Percentiles rank a stretch among this genome's conserved stretches.
These are phyloP conservation scores for Sylvia borin DNA, from an alignment of 2,797 vertebrate species.

Conservation along the genomic window DNA sequence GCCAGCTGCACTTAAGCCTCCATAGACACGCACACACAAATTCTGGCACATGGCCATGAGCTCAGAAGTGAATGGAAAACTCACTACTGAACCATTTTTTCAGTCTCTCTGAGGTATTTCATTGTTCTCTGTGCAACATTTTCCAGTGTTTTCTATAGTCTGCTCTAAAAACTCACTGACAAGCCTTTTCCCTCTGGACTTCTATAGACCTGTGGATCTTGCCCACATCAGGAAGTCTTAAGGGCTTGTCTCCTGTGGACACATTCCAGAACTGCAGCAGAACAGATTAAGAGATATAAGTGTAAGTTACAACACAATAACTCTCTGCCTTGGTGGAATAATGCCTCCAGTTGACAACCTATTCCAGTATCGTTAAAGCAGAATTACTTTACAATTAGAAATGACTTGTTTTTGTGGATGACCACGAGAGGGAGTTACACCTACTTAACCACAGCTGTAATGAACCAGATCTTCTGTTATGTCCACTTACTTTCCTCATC, in stretches of 20 bases:
- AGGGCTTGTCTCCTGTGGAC: not conserved
- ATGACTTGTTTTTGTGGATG: not conserved
- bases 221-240: not conserved
- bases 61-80: conserved; percentile 1
- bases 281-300: not conserved
- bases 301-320: not conserved
- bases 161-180: not conserved
- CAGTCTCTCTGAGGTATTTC: not conserved
- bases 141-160: conserved; percentile 7
- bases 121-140: not conserved
- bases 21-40: not conserved
- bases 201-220: not conserved
- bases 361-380: not conserved
- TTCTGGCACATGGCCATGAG: not conserved
- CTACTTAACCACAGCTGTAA: not conserved
- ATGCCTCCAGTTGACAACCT: not conserved
- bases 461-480: not conserved
- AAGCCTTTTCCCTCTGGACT: conserved; percentile 4
- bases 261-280: not conserved
- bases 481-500: not conserved
- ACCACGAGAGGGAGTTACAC: not conserved
- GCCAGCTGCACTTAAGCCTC: not conserved
- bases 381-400: not conserved
- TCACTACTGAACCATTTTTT: conserved; percentile 6
- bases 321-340: not conserved